Evolutionary conservation across 1,140 invertebrate genomes (phyloP).

Genomic region (Platyscapa corneri): DNA sequence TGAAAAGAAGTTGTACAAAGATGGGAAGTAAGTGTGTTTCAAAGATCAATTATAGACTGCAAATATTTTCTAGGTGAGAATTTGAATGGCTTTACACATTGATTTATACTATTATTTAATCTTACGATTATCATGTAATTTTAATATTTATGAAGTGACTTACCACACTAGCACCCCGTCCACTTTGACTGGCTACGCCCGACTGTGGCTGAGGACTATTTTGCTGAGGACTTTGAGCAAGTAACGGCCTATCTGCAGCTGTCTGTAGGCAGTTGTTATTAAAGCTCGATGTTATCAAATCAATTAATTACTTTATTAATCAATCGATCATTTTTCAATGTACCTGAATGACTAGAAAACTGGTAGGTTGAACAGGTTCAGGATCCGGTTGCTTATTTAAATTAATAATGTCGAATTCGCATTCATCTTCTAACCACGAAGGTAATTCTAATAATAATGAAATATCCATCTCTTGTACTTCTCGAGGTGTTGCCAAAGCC

Average conservation of each 20-base stretch:
- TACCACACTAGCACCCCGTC: slow-evolving; percentile 91
- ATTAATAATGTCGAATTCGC: slow-evolving; percentile 94
- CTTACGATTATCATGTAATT: slow-evolving; percentile 32
- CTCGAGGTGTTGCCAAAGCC: slow-evolving; percentile 94
- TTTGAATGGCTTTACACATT: slow-evolving; percentile 47
- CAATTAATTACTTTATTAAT: neutral
- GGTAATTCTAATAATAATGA: slow-evolving; percentile 90
- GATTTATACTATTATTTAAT: slow-evolving; percentile 38
- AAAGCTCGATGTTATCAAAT: neutral
- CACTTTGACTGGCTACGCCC: slow-evolving; percentile 86
- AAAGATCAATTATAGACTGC: slow-evolving; percentile 43
- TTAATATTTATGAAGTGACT: slow-evolving; percentile 68
- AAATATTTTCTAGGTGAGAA: slow-evolving; percentile 49
- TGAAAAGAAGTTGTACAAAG: slow-evolving; percentile 36
- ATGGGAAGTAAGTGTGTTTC: slow-evolving; percentile 40
- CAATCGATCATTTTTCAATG: neutral
- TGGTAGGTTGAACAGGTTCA: slow-evolving; percentile 81
- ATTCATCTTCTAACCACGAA: slow-evolving; percentile 95
- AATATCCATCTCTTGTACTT: slow-evolving; percentile 98
- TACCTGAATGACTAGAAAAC: slow-evolving; percentile 93
- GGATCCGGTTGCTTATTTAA: slow-evolving; percentile 85
- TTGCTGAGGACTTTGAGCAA: slow-evolving; percentile 72
- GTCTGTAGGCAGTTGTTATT: slow-evolving; percentile 66
- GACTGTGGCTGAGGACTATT: slow-evolving; percentile 79
- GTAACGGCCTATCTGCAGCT: slow-evolving; percentile 81